A percentile compares a stretch with the other conserved stretches of the same genome.
Evolutionary conservation across 2,797 vertebrate species (phyloP).

Genomic region (Cryptoblepharus egeriae): DNA sequence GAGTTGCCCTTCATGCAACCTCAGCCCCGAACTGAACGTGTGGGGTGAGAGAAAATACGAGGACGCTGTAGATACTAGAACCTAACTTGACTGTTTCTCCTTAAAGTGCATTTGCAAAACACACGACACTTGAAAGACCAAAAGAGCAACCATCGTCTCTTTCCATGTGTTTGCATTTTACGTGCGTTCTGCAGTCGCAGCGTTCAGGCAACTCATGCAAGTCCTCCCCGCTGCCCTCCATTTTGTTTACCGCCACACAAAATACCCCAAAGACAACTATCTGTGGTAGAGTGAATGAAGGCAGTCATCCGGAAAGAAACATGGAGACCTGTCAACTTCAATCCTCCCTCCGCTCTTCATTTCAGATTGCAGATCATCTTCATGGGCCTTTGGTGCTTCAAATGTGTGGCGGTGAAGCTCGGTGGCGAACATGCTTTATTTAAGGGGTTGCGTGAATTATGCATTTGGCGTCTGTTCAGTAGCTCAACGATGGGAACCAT

Average conservation of each 20-base stretch:
- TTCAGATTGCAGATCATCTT: conserved; percentile 25
- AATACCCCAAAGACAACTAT: conserved; percentile 4
- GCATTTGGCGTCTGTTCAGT: background rate
- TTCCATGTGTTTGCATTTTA: background rate
- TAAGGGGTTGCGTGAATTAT: background rate
- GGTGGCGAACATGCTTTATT: conserved; percentile 19
- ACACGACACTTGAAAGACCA: background rate
- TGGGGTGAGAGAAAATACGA: background rate
- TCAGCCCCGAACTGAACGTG: background rate
- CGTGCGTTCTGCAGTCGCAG: background rate
- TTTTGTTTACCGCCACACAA: background rate
- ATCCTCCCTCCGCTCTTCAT: conserved; percentile 1
- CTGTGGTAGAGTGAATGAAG: background rate
- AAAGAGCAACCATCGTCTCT: background rate
- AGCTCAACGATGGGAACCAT: background rate
- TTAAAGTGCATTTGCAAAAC: too few relatives aligned
- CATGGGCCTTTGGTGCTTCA: background rate
- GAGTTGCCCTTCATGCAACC: background rate
- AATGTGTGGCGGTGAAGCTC: background rate
- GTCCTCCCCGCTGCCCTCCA: background rate
- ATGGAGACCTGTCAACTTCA: background rate
- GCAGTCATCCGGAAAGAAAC: conserved; percentile 11
- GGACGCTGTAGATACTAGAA: background rate
- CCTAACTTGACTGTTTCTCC: background rate
- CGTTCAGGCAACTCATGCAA: too few relatives aligned